Evolutionary conservation across 2,888 invertebrate genomes (phyloP).

Genomic region (Chrysolina americana): DNA sequence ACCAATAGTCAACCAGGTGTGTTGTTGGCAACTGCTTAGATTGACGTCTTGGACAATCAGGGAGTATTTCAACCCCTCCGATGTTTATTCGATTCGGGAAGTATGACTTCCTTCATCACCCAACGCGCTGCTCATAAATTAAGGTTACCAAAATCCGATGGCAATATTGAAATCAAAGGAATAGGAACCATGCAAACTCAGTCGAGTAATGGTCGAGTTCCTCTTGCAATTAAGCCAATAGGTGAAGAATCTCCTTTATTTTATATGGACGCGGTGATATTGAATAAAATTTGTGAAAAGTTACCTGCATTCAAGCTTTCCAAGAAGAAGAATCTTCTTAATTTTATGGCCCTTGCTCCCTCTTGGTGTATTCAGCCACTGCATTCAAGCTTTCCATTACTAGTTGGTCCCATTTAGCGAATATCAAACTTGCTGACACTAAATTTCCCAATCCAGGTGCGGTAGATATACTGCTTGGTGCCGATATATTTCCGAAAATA

Average conservation of each 20-base stretch:
- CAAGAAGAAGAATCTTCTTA: too few relatives aligned
- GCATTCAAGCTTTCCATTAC: background rate
- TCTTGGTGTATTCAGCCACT: too few relatives aligned
- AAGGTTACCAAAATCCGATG: background rate
- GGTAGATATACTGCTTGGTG: background rate
- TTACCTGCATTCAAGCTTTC: too few relatives aligned
- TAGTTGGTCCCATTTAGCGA: too few relatives aligned
- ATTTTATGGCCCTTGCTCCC: too few relatives aligned
- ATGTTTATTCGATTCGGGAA: background rate
- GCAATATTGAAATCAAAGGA: constrained; percentile 2
- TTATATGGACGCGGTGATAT: background rate
- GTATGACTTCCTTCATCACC: constrained; percentile 10
- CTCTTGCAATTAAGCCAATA: background rate
- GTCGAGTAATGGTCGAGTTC: background rate
- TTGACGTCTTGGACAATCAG: background rate
- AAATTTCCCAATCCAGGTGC: background rate
- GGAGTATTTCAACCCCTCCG: background rate
- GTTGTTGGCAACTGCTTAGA: background rate
- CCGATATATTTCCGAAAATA: constrained; percentile 5
- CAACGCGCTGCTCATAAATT: background rate
- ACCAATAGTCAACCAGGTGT: background rate
- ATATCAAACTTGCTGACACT: background rate
- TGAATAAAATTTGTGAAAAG: constrained; percentile 4
- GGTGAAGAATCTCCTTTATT: background rate
- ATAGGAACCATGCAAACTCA: background rate